Evolutionary conservation across 2,797 vertebrate species (phyloP), one percentile per base, ranked within the genome.

Genomic region (Pipistrellus pipistrellus): DNA sequence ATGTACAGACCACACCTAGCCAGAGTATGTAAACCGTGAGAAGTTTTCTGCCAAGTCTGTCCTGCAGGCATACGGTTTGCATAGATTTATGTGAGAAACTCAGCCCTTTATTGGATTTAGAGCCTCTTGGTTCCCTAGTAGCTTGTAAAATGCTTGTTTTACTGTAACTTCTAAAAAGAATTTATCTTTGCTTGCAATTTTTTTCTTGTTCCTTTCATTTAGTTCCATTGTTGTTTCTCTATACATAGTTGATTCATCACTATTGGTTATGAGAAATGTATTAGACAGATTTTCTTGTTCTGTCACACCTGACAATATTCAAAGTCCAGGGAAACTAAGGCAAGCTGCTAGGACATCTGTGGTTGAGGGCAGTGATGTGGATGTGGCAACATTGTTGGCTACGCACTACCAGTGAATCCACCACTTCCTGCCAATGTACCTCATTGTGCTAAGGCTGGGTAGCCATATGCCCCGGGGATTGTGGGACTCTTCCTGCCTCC

Each of bases 121-220:
- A 41, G 15, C 41, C 57, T 85, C 51, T 95, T 53, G 41, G 38
- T 13, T 30, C 38, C 44, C 53, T 25, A 85, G 20, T 48, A 91
- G 38, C 41, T 95, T 89, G 38, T 80, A 20, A 81, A 90, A 46
- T 91, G 86, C 92, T 96, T 97, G 69, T 94, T 97, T 97, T 98
- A 97, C 93, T 91, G 41, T 95, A 96, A 77, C 85, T 97, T 97
- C 69, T 89, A 73, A 96, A 97, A 98, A 97, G 94, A 95, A 95
- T 95, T 97, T 94, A 90, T 72, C 95, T 96, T 97, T 96, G 85
- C 86, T 88, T 98, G 95, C 93, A 96, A 96, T 97, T 96, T 30
- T 94, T 97, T 98, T 97, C 96, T 97, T 95, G 87, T 91, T 72
- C 94, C 86, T 96, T 98, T 98, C 95, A 96, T 96, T 97, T 97